Base-by-base conservation (phyloP, 2,888 invertebrate genomes). In the Acanthosepion lycidas region DNA sequence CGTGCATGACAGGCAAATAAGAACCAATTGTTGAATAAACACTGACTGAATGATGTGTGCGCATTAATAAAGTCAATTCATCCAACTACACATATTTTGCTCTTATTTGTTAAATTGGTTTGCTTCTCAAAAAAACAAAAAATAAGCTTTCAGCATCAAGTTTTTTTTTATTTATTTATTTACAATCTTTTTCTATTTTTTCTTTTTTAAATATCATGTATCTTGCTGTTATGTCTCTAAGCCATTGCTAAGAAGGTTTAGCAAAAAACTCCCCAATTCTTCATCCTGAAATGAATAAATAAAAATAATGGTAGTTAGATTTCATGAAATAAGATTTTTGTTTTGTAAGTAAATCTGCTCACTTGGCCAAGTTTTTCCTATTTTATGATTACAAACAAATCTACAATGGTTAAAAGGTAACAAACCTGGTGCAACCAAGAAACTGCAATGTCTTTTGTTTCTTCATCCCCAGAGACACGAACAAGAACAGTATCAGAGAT, bases 191-290 rank as follows among this genome's bases (percentile, higher is more conserved):
- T 18, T 53, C 6, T 55, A 33, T 33, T 33, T 33, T 33, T 33
- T 33, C 33, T 23, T 59, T 59, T 23, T 23, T 23, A 59, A 59
- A 59, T 59, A 59, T 59, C 23, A 20, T 26, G 59, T 59, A 20
- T 6, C 4, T n/a, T 78, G 28, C 9, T 78, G 28, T 95, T 95
- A 95, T 51, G 95, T 95, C n/a, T 95, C 95, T 20, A 96, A 94
- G 48, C 96, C 95, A 78, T 94, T 95, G 92, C 96, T 96, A 33
- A 97, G 95, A 33, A 97, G 95, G 55, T 98, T 98, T 96, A 99
- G 98, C 96, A 99, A 98, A 96, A 98, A 99, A 97, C 99, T 99
- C 55, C 99, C 99, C 96, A 99, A 98, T 97, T 99, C 99, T 97
- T 99, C 99, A 97, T 99, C 99, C 98, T 99, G 98, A 97, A 96